Conservation (phyloP, 2,797 vertebrate genomes). For the Diplodus sargus region DNA sequence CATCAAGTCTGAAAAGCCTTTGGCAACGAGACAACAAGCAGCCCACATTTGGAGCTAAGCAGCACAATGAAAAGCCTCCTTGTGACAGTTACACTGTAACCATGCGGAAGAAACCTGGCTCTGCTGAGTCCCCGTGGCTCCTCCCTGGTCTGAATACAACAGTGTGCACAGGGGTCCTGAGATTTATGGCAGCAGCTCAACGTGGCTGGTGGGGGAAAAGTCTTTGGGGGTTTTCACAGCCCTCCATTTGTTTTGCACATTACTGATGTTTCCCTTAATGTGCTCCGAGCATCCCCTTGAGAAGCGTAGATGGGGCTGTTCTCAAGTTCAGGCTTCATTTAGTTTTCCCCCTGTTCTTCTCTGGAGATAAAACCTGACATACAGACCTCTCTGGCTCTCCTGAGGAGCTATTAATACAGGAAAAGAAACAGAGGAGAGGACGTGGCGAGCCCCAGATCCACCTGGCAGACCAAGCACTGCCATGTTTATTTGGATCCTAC, state of each 20-base stretch:
- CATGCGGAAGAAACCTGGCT: constrained; percentile 67
- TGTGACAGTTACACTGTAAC: constrained; percentile 74
- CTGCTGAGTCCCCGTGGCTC: constrained; percentile 57
- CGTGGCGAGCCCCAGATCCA: constrained; percentile 72
- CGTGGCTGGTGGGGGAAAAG: constrained; percentile 70
- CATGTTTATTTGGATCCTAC: constrained; percentile 79
- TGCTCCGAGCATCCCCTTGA: constrained; percentile 82
- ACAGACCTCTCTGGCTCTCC: constrained; percentile 81
- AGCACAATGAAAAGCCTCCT: constrained; percentile 73
- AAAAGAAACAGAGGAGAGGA: constrained; percentile 68
- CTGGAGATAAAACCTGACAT: constrained; percentile 84
- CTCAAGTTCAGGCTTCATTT: constrained; percentile 87
- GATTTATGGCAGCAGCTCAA: constrained; percentile 85
- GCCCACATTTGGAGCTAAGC: constrained; percentile 66
- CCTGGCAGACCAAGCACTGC: constrained; percentile 71
- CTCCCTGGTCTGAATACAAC: constrained; percentile 57
- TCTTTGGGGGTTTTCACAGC: constrained; percentile 82
- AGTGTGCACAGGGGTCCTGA: constrained; percentile 78
- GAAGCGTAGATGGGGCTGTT: constrained; percentile 82
- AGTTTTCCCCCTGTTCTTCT: constrained; percentile 80
- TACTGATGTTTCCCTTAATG: constrained; percentile 88
- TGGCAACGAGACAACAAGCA: constrained; percentile 77
- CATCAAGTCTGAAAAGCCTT: constrained; percentile 72
- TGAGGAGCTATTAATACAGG: constrained; percentile 86
- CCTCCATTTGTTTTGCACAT: constrained; percentile 88